These are phyloP conservation scores for Latrodectus geometricus DNA, from an alignment of 1,140 invertebrate genomes.

Conservation along the genomic window DNA sequence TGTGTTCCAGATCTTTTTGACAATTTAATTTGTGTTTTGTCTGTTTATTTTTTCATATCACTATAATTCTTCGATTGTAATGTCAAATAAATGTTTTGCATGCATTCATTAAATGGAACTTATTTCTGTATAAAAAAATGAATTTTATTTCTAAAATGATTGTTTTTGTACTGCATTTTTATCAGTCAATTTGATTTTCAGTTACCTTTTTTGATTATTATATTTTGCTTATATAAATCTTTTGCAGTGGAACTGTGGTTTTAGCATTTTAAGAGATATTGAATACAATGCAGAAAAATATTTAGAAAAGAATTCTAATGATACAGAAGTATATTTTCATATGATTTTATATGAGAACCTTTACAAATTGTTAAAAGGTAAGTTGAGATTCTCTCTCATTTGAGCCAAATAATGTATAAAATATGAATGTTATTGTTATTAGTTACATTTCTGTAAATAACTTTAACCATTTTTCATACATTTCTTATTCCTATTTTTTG, in stretches of 20 bases:
- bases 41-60: not conserved
- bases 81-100: not conserved
- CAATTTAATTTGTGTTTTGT: no score
- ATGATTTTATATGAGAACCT: slow-evolving; percentile 11
- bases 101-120: not conserved
- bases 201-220: not conserved
- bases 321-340: slow-evolving; percentile 2
- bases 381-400: not conserved
- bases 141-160: not conserved
- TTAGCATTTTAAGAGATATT: slow-evolving; percentile 23
- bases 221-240: not conserved
- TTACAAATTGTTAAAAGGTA: slow-evolving; percentile 30
- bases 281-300: slow-evolving; percentile 19
- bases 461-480: not conserved
- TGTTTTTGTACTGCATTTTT: not conserved
- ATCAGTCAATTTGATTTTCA: not conserved
- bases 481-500: not conserved
- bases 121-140: not conserved
- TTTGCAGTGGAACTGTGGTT: slow-evolving; percentile 50
- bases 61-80: not conserved
- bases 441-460: not conserved
- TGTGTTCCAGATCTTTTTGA: no score
- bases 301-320: not conserved
- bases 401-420: not conserved
- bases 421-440: not conserved